A percentile compares a stretch with the other conserved stretches of the same genome.
These are phyloP conservation scores for Barbus barbus DNA, from an alignment of 2,113 vertebrate species.

Conservation along the genomic window DNA sequence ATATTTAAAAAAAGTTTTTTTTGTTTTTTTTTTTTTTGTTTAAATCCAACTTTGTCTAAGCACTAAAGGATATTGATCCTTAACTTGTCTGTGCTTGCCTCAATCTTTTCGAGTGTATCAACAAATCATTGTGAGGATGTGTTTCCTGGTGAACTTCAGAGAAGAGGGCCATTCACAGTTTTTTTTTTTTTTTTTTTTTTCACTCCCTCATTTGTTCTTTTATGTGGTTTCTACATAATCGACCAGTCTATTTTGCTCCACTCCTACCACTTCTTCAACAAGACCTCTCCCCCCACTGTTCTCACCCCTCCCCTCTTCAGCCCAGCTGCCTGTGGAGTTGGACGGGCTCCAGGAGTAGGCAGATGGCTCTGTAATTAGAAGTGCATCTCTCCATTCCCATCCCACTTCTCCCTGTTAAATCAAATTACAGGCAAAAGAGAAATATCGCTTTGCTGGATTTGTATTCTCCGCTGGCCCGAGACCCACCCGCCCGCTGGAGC, in stretches of 20 bases:
- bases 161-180: background rate
- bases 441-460: slow-evolving; percentile 84
- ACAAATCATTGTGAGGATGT: slow-evolving; percentile 15
- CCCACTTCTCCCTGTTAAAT: slow-evolving; percentile 85
- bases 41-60: background rate
- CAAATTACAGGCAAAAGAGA: slow-evolving; percentile 82
- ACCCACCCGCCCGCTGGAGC: slow-evolving; percentile 59
- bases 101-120: background rate
- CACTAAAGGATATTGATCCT: slow-evolving; percentile 30
- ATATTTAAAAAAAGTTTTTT: background rate
- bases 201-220: slow-evolving; percentile 45
- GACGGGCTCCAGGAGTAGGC: slow-evolving; percentile 83
- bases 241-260: slow-evolving; percentile 68
- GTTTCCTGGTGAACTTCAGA: slow-evolving; percentile 3
- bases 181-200: background rate
- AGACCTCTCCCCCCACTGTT: slow-evolving; percentile 67
- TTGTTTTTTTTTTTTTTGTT: no score
- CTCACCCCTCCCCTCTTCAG: slow-evolving; percentile 72
- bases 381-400: slow-evolving; percentile 83
- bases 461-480: slow-evolving; percentile 73
- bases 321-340: slow-evolving; percentile 86
- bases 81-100: slow-evolving; percentile 10
- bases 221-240: slow-evolving; percentile 75
- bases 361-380: slow-evolving; percentile 87
- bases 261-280: slow-evolving; percentile 52